Evolutionary conservation across 2,797 vertebrate species (phyloP), one percentile per base, ranked within the genome.

Genomic region (Hemitrygon akajei): DNA sequence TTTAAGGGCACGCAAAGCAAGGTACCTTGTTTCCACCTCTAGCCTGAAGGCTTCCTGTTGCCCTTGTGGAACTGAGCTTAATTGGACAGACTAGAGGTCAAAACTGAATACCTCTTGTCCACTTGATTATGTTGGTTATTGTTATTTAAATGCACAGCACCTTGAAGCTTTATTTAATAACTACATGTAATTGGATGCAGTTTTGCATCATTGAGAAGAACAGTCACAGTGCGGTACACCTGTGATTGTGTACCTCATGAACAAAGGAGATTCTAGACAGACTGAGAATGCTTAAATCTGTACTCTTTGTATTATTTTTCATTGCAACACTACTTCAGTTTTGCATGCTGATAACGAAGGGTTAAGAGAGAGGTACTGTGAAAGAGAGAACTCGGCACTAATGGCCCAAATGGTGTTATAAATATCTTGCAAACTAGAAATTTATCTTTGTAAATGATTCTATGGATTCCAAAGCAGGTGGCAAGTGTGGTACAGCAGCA

Each of bases 401-500:
- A 93, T 93, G 25, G 71, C 47, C 30, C 73, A 2, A 76, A 60
- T 60, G 47, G 82, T 79, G 77, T 79, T 79, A 37, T 37, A 79
- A 79, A 69, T 89, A 89, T 69, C 20, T 89, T 89, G 18, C 86
- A 89, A 73, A 76, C 91, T 56, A 25, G 22, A 76, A 47, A 75
- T 92, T n/a, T 93, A 73, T n/a, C 91, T 76, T 76, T 93, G 25
- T 30, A 93, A 75, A 93, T 76, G 91, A 76, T n/a, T 56, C 69
- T 86, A 30, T 2, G 91, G 71, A 47, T 76, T 93, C 37, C 47
- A 27, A 76, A 56, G 91, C 69, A 18, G 14, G 71, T 7, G 10
- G 71, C 73, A 56, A 76, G 91, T 37, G 63, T 37, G 86, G 10
- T 37, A 30, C 71, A 56, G 71, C 22, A 93, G 37, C 91, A 93